Base-by-base conservation (phyloP, 2,113 vertebrate species). In the Nothobranchius furzeri region DNA sequence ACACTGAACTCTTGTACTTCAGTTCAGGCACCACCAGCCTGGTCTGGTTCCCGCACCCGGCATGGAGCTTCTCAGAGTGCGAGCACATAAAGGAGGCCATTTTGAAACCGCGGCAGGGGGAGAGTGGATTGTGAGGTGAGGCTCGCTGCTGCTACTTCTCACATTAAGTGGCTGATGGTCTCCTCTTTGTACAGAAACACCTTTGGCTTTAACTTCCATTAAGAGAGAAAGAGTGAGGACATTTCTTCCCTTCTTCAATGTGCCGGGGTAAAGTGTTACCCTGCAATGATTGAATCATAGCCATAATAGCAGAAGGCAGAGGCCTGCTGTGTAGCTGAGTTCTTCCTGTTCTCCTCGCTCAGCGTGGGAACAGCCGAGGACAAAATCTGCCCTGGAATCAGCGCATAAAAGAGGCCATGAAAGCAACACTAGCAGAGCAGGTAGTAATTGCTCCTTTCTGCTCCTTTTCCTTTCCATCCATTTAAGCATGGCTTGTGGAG, bases 291-390 rank as follows among this genome's bases (percentile, higher is more conserved):
- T 90, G 88, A 90, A 89, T 87, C 90, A 82, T 43, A 47, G 87
- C 85, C 88, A 88, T 86, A 73, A 81, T 75, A 77, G 84, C 88
- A 87, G 87, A 88, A 88, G 88, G 87, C 85, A 84, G 84, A 60
- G 83, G 70, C 88, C 83, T 75, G 85, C 86, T 89, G 87, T 46
- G 82, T 20, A 9, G 62, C 81, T 17, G 75, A 85, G 84, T 85
- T 79, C 86, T 88, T 89, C 87, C 87, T 90, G 85, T 88, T 87
- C 84, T 87, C 70, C 68, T 76, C 73, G 57, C 84, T 77, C 87
- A 82, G 87, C 68, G 81, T 89, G 88, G 84, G 78, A 84, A 87
- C 83, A 81, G 79, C 87, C 76, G 12, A 12, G 60, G 77, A 89
- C 64, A 68, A 75, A 87, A 85, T 64, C 79, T 83, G 83, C 83